Evolutionary conservation across 2,113 vertebrate genomes (phyloP), one percentile per base, ranked within the genome.

Genomic region (Nettapus auritus): DNA sequence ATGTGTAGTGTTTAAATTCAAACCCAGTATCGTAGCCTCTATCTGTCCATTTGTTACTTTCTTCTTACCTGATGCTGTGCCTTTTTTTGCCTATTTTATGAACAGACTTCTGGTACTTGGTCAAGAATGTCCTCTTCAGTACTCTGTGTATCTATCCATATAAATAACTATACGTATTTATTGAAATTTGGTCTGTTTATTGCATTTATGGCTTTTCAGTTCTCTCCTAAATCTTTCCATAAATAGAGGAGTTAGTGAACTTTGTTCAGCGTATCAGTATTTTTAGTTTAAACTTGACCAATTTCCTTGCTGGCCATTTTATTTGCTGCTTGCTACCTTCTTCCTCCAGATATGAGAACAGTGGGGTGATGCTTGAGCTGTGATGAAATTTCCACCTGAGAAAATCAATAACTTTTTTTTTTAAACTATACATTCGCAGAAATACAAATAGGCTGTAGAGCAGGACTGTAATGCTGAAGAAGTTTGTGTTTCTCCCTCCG

Each of bases 321-420:
- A 84, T 92, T 94, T 96, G 90, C 90, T 94, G 67, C 93, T 95
- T 96, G 90, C 92, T 94, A 36, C 94, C 94, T 95, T 94, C 50
- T 93, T 88, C 60, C 83, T 88, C 76, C 80, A 94, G 88, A 83
- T 83, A 77, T 85, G 53, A 77, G 75, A 91, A 88, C 84, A 94
- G 86, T 88, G 82, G 86, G 88, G 90, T 94, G 92, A 67, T 94
- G 76, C 60, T 94, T 93, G 85, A 94, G 56, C 74, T 87, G 74
- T 53, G 53, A 68, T 92, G 66, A 92, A 88, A 95, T 70, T 95
- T 79, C 76, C 42, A 82, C 69, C 42, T 87, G 66, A 77, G 83
- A 89, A 92, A 93, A 86, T 59, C 5, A 70, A 3, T 93, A 64
- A 31, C 15, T 25, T 50, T 8, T 40, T 40, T 38, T 38, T 55